Base-by-base conservation (phyloP, 2,797 vertebrate genomes). In the Crenuchus spilurus region DNA sequence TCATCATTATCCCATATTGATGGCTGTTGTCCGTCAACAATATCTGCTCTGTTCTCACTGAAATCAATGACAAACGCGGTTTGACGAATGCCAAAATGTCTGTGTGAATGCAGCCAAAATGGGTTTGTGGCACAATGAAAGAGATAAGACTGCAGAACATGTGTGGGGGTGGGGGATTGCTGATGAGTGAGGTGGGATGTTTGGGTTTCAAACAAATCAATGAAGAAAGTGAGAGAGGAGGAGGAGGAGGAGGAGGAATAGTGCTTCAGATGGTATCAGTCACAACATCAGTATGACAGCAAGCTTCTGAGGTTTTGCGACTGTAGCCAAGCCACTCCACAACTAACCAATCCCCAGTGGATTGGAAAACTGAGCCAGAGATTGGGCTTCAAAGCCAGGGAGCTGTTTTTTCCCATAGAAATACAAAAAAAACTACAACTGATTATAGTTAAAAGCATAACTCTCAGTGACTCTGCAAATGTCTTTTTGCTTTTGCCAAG, bases 161-260 rank as follows among this genome's bases (percentile, higher is more conserved):
- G 42, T 74, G 63, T 49, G 22, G 18, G 41, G 33, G 58, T 41
- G 20, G 58, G 41, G 35, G n/a, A 37, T 22, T 49, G 46, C 61
- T 49, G 37, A 63, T 66, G 73, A 76, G 63, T 65, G 71, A 57
- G 60, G 52, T 31, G 74, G 63, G 69, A 42, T 72, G 70, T 66
- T 75, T 73, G 54, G 61, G 37, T 76, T 67, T 79, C 66, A 78
- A 78, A 66, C 72, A 73, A 66, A 76, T 76, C 63, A 78, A 61
- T 70, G 37, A 49, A 46, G 52, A 68, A 48, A 69, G 37, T 18
- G 22, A 26, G 48, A 37, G 41, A 69, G 9, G 51, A 49, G 42
- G 57, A 30, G 35, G 39, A 58, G 13, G 2, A 10, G 14, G 14
- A 37, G 55, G 48, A 67, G 44, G 26, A 65, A 61, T 16, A 54